These are phyloP conservation scores for Ischnus inquisitorius DNA, from an alignment of 2,888 invertebrate genomes.

Conservation along the genomic window DNA sequence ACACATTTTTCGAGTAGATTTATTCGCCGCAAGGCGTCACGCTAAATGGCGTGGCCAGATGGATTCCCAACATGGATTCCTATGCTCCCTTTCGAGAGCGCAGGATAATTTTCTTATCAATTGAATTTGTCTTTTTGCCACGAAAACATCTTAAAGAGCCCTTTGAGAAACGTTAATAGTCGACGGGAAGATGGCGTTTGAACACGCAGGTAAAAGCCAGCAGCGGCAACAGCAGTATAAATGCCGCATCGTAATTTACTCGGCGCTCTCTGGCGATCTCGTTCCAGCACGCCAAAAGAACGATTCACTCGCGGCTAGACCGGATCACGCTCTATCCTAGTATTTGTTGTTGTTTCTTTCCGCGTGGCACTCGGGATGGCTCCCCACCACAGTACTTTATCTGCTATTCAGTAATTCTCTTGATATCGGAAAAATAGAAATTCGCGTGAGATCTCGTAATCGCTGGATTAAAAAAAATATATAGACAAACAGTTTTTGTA, in stretches of 20 bases:
- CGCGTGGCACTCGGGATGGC: constrained; percentile 10
- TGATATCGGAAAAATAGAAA: constrained; percentile 17
- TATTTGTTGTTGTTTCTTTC: constrained; percentile 26
- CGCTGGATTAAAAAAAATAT: not conserved
- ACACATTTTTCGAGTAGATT: not conserved
- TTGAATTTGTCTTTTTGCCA: not conserved
- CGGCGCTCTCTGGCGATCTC: constrained; percentile 47
- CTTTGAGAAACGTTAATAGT: constrained; percentile 7
- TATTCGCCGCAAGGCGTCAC: not conserved
- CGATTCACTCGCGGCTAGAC: constrained; percentile 58
- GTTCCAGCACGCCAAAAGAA: constrained; percentile 41
- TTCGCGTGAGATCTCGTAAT: not conserved
- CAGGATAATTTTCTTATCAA: not conserved
- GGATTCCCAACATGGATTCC: not conserved
- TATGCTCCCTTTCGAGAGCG: not conserved
- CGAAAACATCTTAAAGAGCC: not conserved
- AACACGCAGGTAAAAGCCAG: constrained; percentile 51
- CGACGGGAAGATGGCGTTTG: constrained; percentile 22
- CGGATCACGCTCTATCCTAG: constrained; percentile 51
- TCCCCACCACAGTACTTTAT: constrained; percentile 2
- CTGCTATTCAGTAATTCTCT: constrained; percentile 20
- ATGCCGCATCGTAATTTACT: constrained; percentile 54
- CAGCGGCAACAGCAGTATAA: constrained; percentile 21
- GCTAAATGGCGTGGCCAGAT: not conserved
- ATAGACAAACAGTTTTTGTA: not conserved